Percentiles rank a stretch among this genome's conserved stretches.
These are phyloP conservation scores for Valencia hispanica DNA, from an alignment of 2,797 vertebrate genomes.

Conservation along the genomic window DNA sequence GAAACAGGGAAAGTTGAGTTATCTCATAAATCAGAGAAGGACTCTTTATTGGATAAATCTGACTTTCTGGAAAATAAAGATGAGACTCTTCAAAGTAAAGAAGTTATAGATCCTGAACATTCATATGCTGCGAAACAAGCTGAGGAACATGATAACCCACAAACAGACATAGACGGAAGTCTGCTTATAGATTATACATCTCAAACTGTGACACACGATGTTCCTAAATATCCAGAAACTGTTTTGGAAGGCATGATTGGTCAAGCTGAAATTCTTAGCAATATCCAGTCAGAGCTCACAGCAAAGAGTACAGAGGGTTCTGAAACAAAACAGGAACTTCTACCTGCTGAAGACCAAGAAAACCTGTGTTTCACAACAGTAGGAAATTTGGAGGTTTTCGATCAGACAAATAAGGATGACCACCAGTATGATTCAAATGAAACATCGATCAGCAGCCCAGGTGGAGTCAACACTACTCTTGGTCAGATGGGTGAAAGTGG, in stretches of 20 bases:
- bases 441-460: background rate
- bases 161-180: background rate
- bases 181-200: background rate
- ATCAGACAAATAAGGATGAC: background rate
- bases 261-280: constrained; percentile 9
- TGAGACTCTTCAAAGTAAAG: background rate
- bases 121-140: background rate
- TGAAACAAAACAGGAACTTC: constrained; percentile 6
- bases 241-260: background rate
- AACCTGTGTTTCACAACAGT: background rate
- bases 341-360: background rate
- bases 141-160: background rate
- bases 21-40: background rate
- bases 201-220: background rate
- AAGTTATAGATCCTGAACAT: background rate
- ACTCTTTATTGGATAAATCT: background rate
- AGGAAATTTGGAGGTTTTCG: background rate
- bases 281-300: background rate
- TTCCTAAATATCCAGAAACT: background rate
- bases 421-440: background rate
- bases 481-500: background rate
- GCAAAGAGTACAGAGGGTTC: background rate
- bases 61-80: constrained; percentile 17
- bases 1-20: background rate
- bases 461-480: too few relatives aligned